A percentile compares a stretch with the other conserved stretches of the same genome.
These are phyloP conservation scores for Sinonovacula constricta DNA, from an alignment of 1,140 invertebrate genomes.

Conservation along the genomic window DNA sequence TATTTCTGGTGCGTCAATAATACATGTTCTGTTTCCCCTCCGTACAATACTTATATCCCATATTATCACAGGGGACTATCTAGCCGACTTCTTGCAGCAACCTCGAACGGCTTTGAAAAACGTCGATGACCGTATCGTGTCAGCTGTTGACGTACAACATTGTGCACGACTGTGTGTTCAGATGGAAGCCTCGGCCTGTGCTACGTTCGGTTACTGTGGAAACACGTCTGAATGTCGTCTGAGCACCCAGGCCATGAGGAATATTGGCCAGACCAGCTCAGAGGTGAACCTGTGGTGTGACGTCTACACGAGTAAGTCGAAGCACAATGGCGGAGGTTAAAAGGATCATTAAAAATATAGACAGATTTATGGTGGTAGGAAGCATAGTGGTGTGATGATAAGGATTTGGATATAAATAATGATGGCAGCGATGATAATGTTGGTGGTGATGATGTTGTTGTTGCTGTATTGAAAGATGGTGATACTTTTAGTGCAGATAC, in stretches of 20 bases:
- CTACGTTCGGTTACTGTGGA: constrained; percentile 69
- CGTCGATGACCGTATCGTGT: constrained; percentile 61
- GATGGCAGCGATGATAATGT: too few species aligned
- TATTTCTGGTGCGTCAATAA: too few species aligned
- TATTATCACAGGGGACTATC: constrained; percentile 62
- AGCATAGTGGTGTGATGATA: too few species aligned
- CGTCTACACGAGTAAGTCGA: constrained; percentile 65
- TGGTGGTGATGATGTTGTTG: too few species aligned
- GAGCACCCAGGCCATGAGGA: constrained; percentile 50
- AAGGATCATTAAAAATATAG: too few species aligned
- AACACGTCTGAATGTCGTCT: constrained; percentile 64
- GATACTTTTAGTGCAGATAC: too few species aligned
- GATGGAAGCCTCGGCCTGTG: constrained; percentile 59
- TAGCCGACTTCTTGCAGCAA: constrained; percentile 62
- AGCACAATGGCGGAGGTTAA: too few species aligned
- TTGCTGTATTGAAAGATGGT: too few species aligned
- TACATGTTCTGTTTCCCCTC: too few species aligned
- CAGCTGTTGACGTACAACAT: constrained; percentile 55
- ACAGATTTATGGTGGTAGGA: too few species aligned
- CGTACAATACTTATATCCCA: too few species aligned
- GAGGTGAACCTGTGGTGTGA: constrained; percentile 62
- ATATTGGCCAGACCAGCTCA: constrained; percentile 60
- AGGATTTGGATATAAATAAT: too few species aligned
- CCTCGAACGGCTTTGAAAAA: constrained; percentile 48
- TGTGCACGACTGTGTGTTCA: constrained; percentile 71